Evolutionary conservation across 2,797 vertebrate genomes (phyloP).

Genomic region (Hylomyscus alleni): DNA sequence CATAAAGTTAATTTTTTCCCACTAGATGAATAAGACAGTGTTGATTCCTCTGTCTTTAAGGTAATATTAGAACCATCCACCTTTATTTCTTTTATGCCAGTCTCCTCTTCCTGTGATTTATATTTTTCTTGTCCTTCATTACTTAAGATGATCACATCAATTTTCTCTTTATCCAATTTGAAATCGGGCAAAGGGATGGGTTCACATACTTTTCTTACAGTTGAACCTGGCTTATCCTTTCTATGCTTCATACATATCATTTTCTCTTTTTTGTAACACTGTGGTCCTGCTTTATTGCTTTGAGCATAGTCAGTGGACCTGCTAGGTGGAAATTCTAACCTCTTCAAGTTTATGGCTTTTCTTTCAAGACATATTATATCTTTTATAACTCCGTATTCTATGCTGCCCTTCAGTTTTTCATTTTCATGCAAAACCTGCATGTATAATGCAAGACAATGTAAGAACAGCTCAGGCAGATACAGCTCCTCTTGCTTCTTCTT

Average conservation of each 20-base stretch:
- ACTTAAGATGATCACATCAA: background rate
- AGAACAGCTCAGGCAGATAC: background rate
- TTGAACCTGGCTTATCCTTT: background rate
- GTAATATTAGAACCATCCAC: background rate
- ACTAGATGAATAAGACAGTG: background rate
- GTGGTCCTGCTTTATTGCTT: background rate
- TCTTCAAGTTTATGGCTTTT: background rate
- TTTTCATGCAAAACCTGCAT: background rate
- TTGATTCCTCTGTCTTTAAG: background rate
- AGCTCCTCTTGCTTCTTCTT: background rate
- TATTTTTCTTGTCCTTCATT: background rate
- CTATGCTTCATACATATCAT: background rate
- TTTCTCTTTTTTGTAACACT: background rate
- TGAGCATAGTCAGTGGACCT: background rate
- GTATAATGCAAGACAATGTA: background rate
- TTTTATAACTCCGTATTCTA: slow-evolving; percentile 11
- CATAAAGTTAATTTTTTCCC: background rate
- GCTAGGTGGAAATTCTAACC: background rate
- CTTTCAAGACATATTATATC: background rate
- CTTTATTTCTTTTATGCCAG: background rate
- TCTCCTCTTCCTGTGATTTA: background rate
- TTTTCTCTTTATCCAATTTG: background rate
- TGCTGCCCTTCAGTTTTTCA: background rate
- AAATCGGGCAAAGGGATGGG: background rate
- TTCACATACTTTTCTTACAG: background rate